A percentile compares a stretch with the other conserved stretches of the same genome.
phyloP scores from a whole-genome alignment of 1,140 invertebrate genomes.

The Drosophila trapezifrons region DNA sequence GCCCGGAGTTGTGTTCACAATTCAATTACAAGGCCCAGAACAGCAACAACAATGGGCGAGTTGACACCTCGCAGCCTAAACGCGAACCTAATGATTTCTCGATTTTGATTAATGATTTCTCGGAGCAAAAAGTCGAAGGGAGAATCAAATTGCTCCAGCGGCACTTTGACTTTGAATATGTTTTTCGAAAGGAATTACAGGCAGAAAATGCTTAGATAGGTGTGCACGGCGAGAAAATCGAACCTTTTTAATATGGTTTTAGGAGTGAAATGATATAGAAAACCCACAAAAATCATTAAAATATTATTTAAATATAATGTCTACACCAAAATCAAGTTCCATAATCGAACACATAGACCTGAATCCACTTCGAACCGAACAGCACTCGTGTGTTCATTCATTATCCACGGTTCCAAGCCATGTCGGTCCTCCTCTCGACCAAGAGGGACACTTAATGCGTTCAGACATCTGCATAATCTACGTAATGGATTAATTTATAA shows the following conservation, averaged over 20 bases:
- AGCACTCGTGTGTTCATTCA: constrained; percentile 10
- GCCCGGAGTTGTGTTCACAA: constrained; percentile 57
- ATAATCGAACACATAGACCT: neutral
- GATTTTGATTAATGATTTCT: constrained; percentile 76
- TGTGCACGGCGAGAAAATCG: constrained; percentile 3
- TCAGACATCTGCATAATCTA: constrained; percentile 73
- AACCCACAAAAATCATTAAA: neutral
- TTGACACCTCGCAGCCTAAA: constrained; percentile 69
- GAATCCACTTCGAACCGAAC: neutral
- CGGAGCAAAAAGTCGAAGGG: constrained; percentile 35
- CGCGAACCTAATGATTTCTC: constrained; percentile 66
- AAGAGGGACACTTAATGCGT: constrained; percentile 59
- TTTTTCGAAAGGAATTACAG: constrained; percentile 29
- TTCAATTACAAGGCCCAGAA: constrained; percentile 74
- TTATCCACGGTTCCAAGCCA: neutral
- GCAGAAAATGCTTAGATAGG: neutral
- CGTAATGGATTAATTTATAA: constrained; percentile 79
- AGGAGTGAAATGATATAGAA: neutral
- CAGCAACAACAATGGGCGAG: constrained; percentile 46
- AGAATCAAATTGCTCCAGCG: constrained; percentile 25
- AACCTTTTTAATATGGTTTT: no score
- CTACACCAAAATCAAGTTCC: neutral
- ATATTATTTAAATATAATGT: neutral
- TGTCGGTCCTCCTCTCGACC: constrained; percentile 5
- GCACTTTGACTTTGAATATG: constrained; percentile 39